Evolutionary conservation across 2,797 vertebrate genomes (phyloP).

Genomic region (Takifugu ocellatus): DNA sequence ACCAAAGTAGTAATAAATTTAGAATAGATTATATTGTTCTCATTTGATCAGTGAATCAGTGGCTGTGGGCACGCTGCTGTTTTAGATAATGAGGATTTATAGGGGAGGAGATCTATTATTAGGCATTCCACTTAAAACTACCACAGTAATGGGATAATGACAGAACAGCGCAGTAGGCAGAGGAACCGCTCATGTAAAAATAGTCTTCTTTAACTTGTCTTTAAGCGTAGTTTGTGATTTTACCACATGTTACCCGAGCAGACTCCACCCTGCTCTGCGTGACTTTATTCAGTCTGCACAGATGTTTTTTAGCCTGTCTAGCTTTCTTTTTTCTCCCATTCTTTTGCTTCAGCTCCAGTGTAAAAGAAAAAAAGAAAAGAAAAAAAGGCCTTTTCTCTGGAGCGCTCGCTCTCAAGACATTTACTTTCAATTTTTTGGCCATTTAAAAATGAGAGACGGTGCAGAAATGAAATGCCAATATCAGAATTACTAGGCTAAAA

Average conservation of each 20-base stretch:
- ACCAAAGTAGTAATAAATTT: neutral
- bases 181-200: conserved; percentile 34
- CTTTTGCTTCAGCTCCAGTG: conserved; percentile 21
- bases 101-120: conserved; percentile 17
- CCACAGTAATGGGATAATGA: conserved; percentile 62
- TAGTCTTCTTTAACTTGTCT: conserved; percentile 56
- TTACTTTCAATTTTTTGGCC: too few relatives aligned
- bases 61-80: neutral
- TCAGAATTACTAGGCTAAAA: too few relatives aligned
- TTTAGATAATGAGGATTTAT: conserved; percentile 10
- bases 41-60: neutral
- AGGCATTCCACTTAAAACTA: conserved; percentile 28
- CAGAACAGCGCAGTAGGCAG: conserved; percentile 41
- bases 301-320: conserved; percentile 34
- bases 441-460: too few relatives aligned
- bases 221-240: conserved; percentile 62
- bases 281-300: conserved; percentile 37
- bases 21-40: neutral
- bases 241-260: conserved; percentile 54
- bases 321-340: conserved; percentile 28
- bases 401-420: too few relatives aligned
- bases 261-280: conserved; percentile 62
- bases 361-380: too few relatives aligned
- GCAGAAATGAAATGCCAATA: too few relatives aligned
- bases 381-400: conserved; percentile 1